A percentile compares a stretch with the other conserved stretches of the same genome.
Evolutionary conservation across 1,140 invertebrate species (phyloP).

Genomic region (Belonocnema kinseyi): DNA sequence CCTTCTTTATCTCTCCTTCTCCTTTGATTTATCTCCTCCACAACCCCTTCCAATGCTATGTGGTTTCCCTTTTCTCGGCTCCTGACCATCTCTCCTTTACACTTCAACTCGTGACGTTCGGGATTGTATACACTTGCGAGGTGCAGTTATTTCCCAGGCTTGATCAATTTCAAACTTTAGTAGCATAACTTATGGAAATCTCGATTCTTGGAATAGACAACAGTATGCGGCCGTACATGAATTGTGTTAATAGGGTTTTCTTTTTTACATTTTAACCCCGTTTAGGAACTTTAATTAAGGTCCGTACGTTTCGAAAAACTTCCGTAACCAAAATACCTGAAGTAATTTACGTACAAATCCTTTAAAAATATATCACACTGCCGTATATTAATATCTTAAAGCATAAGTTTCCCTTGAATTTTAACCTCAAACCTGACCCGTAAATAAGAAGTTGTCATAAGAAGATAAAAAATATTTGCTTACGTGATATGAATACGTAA

Average conservation of each 20-base stretch:
- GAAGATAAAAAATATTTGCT: constrained; percentile 4
- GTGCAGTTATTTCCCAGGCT: not conserved
- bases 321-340: no score
- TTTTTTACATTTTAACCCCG: no score
- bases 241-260: no score
- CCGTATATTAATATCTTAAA: not conserved
- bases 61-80: constrained; percentile 35
- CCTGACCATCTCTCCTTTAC: constrained; percentile 32
- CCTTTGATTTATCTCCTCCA: constrained; percentile 29
- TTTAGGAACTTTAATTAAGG: no score
- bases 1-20: constrained; percentile 37
- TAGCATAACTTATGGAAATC: no score
- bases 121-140: constrained; percentile 38
- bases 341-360: no score
- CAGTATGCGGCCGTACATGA: no score
- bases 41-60: constrained; percentile 31
- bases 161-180: no score
- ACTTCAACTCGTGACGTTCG: constrained; percentile 35
- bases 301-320: no score
- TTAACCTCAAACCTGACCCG: constrained; percentile 9
- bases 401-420: constrained; percentile 6
- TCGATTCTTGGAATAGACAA: no score
- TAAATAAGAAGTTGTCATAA: constrained; percentile 14
- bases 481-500: not conserved
- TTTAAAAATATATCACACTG: not conserved